These are phyloP conservation scores for Coregonus suidteri DNA, from an alignment of 2,797 vertebrate species.

Conservation along the genomic window DNA sequence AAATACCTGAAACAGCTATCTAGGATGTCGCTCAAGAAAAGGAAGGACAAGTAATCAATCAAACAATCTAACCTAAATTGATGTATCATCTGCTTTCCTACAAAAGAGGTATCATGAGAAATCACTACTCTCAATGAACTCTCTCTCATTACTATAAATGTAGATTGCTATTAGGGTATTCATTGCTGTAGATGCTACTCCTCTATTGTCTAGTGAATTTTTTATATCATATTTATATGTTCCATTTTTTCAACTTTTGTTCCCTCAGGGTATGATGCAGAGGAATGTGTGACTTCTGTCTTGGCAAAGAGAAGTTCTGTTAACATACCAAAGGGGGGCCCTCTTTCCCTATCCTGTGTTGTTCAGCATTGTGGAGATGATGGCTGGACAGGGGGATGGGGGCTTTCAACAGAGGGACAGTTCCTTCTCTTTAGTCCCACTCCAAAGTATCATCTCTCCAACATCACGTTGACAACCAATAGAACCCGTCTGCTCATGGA, in stretches of 20 bases:
- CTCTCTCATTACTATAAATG: too few species aligned
- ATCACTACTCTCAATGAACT: not conserved
- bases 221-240: not conserved
- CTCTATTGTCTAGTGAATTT: not conserved
- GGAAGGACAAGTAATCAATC: not conserved
- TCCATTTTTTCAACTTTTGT: not conserved
- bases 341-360: slow-evolving; percentile 43
- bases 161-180: not conserved
- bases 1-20: not conserved
- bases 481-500: slow-evolving; percentile 38
- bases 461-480: not conserved
- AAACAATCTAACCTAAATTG: not conserved
- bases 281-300: not conserved
- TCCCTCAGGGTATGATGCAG: not conserved
- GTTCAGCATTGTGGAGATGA: slow-evolving; percentile 63
- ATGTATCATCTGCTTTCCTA: not conserved
- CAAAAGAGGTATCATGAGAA: too few species aligned
- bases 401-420: fast-evolving
- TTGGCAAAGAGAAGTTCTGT: not conserved
- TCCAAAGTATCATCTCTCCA: slow-evolving; percentile 20
- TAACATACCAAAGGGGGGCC: not conserved
- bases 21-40: not conserved
- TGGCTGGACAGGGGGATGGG: slow-evolving; percentile 58
- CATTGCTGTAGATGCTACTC: not conserved
- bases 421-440: slow-evolving; percentile 17